A percentile compares a stretch with the other conserved stretches of the same genome.
phyloP scores from a whole-genome alignment of 2,797 vertebrate species.

The Pipistrellus nathusii region DNA sequence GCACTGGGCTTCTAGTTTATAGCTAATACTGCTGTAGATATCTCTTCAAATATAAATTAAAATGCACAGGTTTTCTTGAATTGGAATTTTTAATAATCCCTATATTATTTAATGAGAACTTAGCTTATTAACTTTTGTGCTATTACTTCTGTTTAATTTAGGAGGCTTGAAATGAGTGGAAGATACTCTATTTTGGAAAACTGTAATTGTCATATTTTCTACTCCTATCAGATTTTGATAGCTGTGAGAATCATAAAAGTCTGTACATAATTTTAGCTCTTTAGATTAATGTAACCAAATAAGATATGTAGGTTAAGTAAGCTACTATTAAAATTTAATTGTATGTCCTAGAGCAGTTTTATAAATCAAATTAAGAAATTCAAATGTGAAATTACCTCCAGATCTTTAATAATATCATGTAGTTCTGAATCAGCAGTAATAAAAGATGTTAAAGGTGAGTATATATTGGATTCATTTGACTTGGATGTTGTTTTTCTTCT shows the following conservation, averaged over 20 bases:
- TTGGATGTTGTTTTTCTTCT: slow-evolving; percentile 91
- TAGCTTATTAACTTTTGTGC: slow-evolving; percentile 14
- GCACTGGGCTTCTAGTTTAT: too few relatives aligned
- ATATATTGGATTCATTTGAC: slow-evolving; percentile 86
- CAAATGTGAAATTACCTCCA: slow-evolving; percentile 91
- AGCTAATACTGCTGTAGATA: not conserved
- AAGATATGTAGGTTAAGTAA: slow-evolving; percentile 1
- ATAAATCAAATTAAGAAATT: slow-evolving; percentile 55
- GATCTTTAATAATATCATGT: slow-evolving; percentile 92
- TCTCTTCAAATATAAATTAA: not conserved
- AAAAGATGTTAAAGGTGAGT: slow-evolving; percentile 94
- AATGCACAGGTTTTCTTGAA: not conserved
- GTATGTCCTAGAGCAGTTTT: slow-evolving; percentile 13
- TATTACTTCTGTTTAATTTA: slow-evolving; percentile 7
- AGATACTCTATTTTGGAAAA: not conserved
- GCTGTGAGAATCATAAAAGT: not conserved
- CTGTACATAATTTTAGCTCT: slow-evolving; percentile 17
- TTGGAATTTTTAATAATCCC: slow-evolving; percentile 40
- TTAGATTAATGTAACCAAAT: slow-evolving; percentile 2
- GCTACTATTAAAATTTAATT: slow-evolving; percentile 43
- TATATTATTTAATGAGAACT: not conserved
- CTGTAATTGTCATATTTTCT: not conserved
- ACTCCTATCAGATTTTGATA: not conserved
- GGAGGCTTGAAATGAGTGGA: not conserved
- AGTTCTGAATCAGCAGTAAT: slow-evolving; percentile 96